Conservation (phyloP, 2,888 invertebrate genomes). For the Ochlodes sylvanus region DNA sequence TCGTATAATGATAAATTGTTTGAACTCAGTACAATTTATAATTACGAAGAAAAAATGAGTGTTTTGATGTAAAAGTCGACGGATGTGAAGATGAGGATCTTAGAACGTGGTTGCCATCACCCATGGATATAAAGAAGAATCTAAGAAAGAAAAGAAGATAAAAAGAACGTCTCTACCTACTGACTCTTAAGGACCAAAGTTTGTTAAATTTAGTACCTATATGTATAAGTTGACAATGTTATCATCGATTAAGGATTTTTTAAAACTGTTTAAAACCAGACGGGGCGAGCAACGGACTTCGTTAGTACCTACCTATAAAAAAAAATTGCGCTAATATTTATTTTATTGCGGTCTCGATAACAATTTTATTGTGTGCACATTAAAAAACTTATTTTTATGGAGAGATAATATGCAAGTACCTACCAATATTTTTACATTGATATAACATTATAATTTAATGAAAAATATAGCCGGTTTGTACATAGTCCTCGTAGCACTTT, state of each 20-base stretch:
- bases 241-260: background rate
- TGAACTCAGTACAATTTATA: background rate
- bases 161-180: too few relatives aligned
- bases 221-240: too few relatives aligned
- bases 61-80: too few relatives aligned
- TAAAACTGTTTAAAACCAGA: background rate
- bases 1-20: background rate
- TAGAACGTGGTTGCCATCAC: too few relatives aligned
- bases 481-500: too few relatives aligned
- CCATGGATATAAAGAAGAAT: too few relatives aligned
- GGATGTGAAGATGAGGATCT: too few relatives aligned
- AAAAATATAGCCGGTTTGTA: too few relatives aligned
- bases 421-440: background rate
- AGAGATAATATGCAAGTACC: background rate
- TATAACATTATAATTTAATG: background rate
- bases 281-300: background rate
- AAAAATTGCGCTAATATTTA: constrained; percentile 16
- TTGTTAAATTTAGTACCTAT: too few relatives aligned
- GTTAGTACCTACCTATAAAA: constrained; percentile 3
- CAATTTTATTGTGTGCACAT: background rate
- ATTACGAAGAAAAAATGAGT: too few relatives aligned
- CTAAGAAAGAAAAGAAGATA: too few relatives aligned
- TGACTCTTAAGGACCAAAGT: too few relatives aligned
- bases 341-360: constrained; percentile 18
- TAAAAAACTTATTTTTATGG: constrained; percentile 5